Percentiles rank a stretch among this genome's conserved stretches.
Evolutionary conservation across 1,140 invertebrate species (phyloP).

Genomic region (Maniola jurtina): DNA sequence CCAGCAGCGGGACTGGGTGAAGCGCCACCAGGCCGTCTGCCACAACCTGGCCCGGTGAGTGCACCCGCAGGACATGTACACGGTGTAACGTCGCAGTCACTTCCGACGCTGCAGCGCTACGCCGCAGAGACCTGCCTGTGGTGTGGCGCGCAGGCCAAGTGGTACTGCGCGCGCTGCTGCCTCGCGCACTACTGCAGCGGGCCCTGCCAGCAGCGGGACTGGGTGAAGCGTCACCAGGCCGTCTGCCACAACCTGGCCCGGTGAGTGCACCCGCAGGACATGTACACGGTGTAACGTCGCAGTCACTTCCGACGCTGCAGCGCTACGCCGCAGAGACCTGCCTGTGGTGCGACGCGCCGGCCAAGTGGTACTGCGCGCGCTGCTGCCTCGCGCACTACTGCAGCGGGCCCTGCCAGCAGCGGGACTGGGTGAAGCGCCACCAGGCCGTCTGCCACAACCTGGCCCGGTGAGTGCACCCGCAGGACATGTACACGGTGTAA

Average conservation of each 20-base stretch:
- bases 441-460: constrained; percentile 67
- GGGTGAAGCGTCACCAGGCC: constrained; percentile 84
- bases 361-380: constrained; percentile 80
- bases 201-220: constrained; percentile 81
- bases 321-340: constrained; percentile 84
- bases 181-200: constrained; percentile 58
- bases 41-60: constrained; percentile 49
- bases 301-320: constrained; percentile 55
- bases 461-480: constrained; percentile 28
- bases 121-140: constrained; percentile 88
- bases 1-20: constrained; percentile 85
- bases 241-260: constrained; percentile 56
- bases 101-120: constrained; percentile 56
- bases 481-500: no score
- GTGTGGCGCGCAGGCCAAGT: constrained; percentile 82
- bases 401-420: constrained; percentile 65
- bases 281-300: no score
- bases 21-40: constrained; percentile 80
- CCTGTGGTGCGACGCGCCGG: constrained; percentile 83
- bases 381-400: constrained; percentile 65
- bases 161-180: constrained; percentile 77
- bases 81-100: constrained; percentile 9
- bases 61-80: background rate
- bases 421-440: constrained; percentile 88
- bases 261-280: constrained; percentile 30